Percentiles rank a stretch among this genome's conserved stretches.
Evolutionary conservation across 2,113 vertebrate genomes (phyloP).

Genomic region (Seriola quinqueradiata): DNA sequence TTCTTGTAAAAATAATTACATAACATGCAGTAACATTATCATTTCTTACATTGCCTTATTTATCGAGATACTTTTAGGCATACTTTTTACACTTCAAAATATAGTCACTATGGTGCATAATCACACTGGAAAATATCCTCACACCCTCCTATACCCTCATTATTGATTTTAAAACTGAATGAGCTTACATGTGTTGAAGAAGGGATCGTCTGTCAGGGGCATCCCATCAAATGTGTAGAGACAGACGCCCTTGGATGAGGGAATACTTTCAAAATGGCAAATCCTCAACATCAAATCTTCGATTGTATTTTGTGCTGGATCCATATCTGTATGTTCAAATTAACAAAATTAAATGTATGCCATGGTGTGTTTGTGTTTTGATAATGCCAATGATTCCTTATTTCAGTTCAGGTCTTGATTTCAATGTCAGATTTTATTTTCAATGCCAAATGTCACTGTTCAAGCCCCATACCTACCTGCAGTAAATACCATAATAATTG

Average conservation of each 20-base stretch:
- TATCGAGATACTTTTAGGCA: too few species aligned
- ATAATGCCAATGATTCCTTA: not conserved
- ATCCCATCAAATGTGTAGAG: conserved; percentile 68
- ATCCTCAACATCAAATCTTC: conserved; percentile 73
- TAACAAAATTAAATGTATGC: not conserved
- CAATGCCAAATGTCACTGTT: too few species aligned
- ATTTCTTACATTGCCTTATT: too few species aligned
- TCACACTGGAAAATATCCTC: not conserved
- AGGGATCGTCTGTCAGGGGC: conserved; percentile 72
- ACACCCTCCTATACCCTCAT: not conserved
- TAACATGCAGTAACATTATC: too few species aligned
- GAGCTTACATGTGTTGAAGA: conserved; percentile 75
- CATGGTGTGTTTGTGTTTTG: not conserved
- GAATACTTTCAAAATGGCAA: conserved; percentile 34
- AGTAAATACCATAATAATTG: too few species aligned
- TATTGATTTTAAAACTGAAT: not conserved
- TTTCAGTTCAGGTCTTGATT: too few species aligned
- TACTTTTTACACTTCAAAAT: too few species aligned
- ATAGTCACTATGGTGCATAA: not conserved
- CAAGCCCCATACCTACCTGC: too few species aligned
- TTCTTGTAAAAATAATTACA: too few species aligned
- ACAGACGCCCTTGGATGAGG: conserved; percentile 42
- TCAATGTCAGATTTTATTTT: too few species aligned
- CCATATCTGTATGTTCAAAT: conserved; percentile 59
- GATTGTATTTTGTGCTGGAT: conserved; percentile 68